These are phyloP conservation scores for Lasiurus cinereus DNA, from an alignment of 2,113 vertebrate species.

Conservation along the genomic window DNA sequence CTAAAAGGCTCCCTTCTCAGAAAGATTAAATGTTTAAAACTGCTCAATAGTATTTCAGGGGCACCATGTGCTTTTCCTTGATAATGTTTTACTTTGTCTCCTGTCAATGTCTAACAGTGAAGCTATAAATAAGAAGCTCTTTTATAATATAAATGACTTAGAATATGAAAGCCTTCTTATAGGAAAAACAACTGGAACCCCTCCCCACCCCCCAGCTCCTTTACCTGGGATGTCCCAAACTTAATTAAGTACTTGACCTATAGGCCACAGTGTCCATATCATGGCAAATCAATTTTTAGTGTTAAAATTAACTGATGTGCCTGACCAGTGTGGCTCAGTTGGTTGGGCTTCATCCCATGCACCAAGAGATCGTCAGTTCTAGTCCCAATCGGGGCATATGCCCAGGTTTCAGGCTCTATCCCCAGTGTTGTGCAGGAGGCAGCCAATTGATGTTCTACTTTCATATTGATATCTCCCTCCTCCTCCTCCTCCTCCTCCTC, in stretches of 20 bases:
- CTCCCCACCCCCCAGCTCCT: constrained; percentile 20
- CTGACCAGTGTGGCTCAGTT: too few species aligned
- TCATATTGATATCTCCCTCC: too few species aligned
- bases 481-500: too few species aligned
- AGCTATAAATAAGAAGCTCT: not conserved
- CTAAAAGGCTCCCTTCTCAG: not conserved
- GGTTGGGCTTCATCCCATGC: too few species aligned
- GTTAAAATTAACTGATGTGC: not conserved
- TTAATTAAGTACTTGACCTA: constrained; percentile 44
- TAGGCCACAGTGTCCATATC: not conserved
- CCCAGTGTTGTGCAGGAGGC: too few species aligned
- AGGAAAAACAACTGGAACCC: not conserved
- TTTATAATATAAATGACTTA: constrained; percentile 52
- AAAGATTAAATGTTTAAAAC: constrained; percentile 42
- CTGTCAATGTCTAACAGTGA: not conserved
- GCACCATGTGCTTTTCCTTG: not conserved
- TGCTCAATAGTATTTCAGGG: not conserved
- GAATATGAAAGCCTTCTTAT: not conserved
- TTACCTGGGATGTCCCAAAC: constrained; percentile 25
- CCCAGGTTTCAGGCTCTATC: too few species aligned
- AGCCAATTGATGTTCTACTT: too few species aligned
- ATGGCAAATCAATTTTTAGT: not conserved
- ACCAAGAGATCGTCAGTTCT: too few species aligned
- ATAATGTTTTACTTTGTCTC: constrained; percentile 34
- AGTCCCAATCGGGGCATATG: too few species aligned